Evolutionary conservation across 2,888 invertebrate genomes (phyloP).

Genomic region (Augochlorella aurata): DNA sequence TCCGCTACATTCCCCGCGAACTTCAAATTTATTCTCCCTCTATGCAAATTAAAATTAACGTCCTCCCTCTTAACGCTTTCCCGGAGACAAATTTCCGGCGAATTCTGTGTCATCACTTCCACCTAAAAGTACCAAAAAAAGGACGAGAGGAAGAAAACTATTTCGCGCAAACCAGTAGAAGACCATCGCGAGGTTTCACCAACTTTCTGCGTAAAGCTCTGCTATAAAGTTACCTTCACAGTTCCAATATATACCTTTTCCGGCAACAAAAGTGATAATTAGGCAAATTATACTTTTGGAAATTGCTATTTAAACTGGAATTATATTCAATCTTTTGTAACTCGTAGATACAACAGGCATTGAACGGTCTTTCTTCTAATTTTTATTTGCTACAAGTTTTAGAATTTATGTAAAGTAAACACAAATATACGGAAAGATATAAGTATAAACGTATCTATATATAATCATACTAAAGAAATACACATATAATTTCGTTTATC

Average conservation of each 20-base stretch:
- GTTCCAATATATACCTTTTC: no score
- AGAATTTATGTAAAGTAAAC: no score
- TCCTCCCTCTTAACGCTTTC: conserved; percentile 9
- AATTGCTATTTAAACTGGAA: background rate
- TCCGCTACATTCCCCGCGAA: background rate
- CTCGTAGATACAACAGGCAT: background rate
- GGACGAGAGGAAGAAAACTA: background rate
- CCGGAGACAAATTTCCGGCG: conserved; percentile 9
- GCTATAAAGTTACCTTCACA: background rate
- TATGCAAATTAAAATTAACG: conserved; percentile 17
- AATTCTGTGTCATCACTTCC: conserved; percentile 14
- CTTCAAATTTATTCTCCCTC: conserved; percentile 16
- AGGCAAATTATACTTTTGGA: background rate
- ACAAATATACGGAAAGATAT: no score
- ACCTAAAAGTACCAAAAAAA: background rate
- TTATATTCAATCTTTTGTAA: background rate
- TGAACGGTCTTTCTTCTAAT: no score
- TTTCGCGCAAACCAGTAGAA: background rate
- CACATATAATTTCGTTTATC: no score
- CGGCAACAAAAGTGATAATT: background rate
- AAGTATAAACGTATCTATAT: no score
- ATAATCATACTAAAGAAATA: no score
- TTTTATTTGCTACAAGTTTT: no score
- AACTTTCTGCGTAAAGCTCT: background rate
- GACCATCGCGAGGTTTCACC: background rate